Conservation (phyloP, 2,888 invertebrate genomes). For the Alviniconcha strummeri region DNA sequence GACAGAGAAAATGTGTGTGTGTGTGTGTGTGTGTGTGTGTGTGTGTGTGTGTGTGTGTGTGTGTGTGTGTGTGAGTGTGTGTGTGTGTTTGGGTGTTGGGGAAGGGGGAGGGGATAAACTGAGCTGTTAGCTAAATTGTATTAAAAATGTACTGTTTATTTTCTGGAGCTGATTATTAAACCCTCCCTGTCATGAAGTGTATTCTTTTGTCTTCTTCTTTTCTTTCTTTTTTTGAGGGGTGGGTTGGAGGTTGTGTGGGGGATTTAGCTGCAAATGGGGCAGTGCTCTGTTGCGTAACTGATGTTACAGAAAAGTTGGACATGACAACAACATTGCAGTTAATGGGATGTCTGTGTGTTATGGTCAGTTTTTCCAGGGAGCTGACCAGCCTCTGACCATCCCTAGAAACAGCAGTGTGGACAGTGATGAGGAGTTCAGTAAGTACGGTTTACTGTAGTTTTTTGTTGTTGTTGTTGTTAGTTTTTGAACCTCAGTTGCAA, state of each 20-base stretch:
- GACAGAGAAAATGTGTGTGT: background rate
- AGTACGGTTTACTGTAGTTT: constrained; percentile 30
- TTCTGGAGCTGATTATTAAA: too few species aligned
- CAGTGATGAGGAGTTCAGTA: constrained; percentile 56
- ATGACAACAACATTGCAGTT: background rate
- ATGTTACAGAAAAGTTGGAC: too few species aligned
- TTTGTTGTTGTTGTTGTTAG: too few species aligned
- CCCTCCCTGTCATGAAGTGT: background rate
- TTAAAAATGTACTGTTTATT: too few species aligned
- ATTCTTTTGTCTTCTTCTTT: background rate
- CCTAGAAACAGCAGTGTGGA: constrained; percentile 61
- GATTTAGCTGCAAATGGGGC: too few species aligned
- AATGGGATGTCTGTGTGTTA: background rate
- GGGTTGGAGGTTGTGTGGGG: background rate
- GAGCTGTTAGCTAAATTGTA: too few species aligned
- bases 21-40: constrained; percentile 9
- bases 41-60: background rate
- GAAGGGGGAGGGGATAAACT: too few species aligned
- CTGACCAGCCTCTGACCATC: constrained; percentile 85
- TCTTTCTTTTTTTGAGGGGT: background rate
- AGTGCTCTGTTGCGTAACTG: too few species aligned
- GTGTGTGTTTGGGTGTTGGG: background rate
- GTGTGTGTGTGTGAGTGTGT: too few species aligned
- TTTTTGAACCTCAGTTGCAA: too few species aligned
- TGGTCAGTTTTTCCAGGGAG: constrained; percentile 83